Base-by-base conservation (phyloP, 2,888 invertebrate species). In the Clitarchus hookeri region DNA sequence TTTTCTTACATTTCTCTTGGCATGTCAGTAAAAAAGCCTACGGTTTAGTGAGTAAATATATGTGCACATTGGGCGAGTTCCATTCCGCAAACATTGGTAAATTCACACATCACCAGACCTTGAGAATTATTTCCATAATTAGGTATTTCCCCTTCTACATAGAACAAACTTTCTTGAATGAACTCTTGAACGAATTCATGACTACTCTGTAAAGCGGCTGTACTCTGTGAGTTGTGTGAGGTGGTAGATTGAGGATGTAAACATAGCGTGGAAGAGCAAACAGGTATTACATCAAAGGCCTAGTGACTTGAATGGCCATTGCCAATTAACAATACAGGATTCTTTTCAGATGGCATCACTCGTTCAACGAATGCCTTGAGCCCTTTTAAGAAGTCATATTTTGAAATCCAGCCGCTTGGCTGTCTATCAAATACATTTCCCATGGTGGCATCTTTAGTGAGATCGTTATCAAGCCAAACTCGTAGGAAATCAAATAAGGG, bases 401-500 rank as follows among this genome's bases (percentile, higher is more conserved):
- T 83, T 12, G 83, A 44, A 25, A 83, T 83, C 85, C 54, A 83
- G 19, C 36, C 85, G 23, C 2, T 53, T 44, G 26, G 26, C 13
- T 85, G 36, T 4, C 83, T 83, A 85, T 65, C 77, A 85, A 85
- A 83, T 16, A 54, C 27, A 44, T 83, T 83, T 54, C 44, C 83
- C 11, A n/a, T 3, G 8, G 83, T 36, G 6, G 54, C 83, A 44
- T 85, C 11, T 44, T 85, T 83, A 26, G 53, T 85, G 26, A 54
- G 48, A 36, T 83, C 85, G 53, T 83, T 83, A 83, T 53, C 11
- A 6, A 85, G 27, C n/a, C 82, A n/a, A 36, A 26, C 26, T 6
- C 80, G 36, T 12, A 82, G 82, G n/a, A 85, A 85, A 9, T 78
- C 82, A 85, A 84, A 80, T 79, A 85, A 80, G n/a, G 82, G 85